Base-by-base conservation (phyloP, 2,113 vertebrate genomes). In the Erythrocercus mccallii region DNA sequence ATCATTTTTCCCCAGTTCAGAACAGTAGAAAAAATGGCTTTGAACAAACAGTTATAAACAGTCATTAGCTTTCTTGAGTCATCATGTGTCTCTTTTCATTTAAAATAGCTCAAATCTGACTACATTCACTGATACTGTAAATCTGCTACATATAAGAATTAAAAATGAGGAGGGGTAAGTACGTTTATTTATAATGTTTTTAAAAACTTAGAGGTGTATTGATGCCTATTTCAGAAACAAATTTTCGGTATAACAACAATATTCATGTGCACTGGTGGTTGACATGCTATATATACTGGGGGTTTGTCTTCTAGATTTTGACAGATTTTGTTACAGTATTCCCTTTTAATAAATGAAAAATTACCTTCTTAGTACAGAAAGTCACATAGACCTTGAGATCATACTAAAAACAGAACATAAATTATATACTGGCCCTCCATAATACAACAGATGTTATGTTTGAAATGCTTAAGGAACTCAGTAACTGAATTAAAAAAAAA, bases 111-210 rank as follows among this genome's bases (percentile, higher is more conserved):
- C 13, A 65, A 27, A 42, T 73, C 19, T 44, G 27, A 70, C 24
- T 74, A 30, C 3, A 70, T 66, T 56, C 30, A 25, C 5, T 65
- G 25, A 45, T 44, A 53, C 4, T 10, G 4, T n/a, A 92, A 74
- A 81, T 40, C 24, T 79, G 7, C 30, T 71, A 15, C 22, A 30
- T 57, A 16, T 45, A 51, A 33, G 11, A 74, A 50, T 62, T 74
- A 31, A 31, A 81, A 74, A 79, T 70, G 4, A 14, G 7, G 2
- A 1, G 2, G 28, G 4, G 2, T 9, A 3, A 28, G 4, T 24
- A 47, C 33, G 7, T 51, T 11, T 33, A 23, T 62, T 66, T 58
- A 11, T 18, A 37, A 69, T 4, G 7, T 21, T 74, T 79, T 56
- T 57, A 56, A 80, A 50, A 4, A 20, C n/a, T 51, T 50, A 45